Conservation (phyloP, 2,888 invertebrate genomes). For the Halocaridina rubra region DNA sequence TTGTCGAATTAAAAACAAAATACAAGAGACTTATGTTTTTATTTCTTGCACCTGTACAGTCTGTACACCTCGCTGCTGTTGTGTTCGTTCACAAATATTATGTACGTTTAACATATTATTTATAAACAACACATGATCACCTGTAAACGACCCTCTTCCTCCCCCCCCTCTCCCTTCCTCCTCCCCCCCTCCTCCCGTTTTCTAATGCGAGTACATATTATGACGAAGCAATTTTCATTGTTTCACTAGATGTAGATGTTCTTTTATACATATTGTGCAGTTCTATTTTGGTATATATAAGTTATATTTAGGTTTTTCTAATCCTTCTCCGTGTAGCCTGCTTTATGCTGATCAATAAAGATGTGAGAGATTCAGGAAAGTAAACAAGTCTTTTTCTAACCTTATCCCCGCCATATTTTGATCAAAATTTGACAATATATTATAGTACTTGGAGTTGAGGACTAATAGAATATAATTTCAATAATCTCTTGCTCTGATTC, state of each 20-base stretch:
- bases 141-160: not conserved
- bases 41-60: slow-evolving; percentile 44
- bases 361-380: slow-evolving; percentile 53
- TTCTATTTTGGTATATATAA: slow-evolving; percentile 62
- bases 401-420: no score
- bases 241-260: slow-evolving; percentile 53
- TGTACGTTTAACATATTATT: slow-evolving; percentile 36
- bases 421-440: no score
- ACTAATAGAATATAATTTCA: not conserved
- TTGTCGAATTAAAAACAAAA: not conserved
- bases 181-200: slow-evolving; percentile 6
- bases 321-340: slow-evolving; percentile 60
- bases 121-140: slow-evolving; percentile 26
- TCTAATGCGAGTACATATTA: slow-evolving; percentile 39
- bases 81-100: slow-evolving; percentile 35
- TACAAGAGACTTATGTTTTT: not conserved
- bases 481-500: no score
- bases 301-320: slow-evolving; percentile 61
- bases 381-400: no score
- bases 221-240: slow-evolving; percentile 41
- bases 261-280: slow-evolving; percentile 62
- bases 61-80: slow-evolving; percentile 38
- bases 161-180: not conserved
- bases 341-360: slow-evolving; percentile 60
- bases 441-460: not conserved